These are phyloP conservation scores for Ichneumoninae sp. DNA, from an alignment of 2,888 invertebrate genomes.

Conservation along the genomic window DNA sequence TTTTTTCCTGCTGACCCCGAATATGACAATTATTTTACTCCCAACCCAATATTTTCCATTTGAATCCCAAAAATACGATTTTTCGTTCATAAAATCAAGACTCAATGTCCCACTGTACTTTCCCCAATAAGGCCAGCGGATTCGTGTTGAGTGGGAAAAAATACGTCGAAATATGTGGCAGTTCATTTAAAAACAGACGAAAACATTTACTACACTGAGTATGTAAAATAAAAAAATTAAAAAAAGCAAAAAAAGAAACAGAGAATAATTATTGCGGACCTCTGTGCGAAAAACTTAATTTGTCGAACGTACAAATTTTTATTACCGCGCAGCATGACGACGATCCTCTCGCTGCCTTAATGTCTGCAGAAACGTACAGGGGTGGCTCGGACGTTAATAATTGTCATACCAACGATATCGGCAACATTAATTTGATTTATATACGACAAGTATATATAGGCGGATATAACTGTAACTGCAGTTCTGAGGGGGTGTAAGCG, in stretches of 20 bases:
- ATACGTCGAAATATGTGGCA: too few species aligned
- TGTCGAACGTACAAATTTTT: background rate
- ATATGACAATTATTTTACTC: too few species aligned
- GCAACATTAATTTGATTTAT: constrained; percentile 79
- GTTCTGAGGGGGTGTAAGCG: constrained; percentile 34
- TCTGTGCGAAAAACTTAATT: background rate
- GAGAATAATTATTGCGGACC: background rate
- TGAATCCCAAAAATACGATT: too few species aligned
- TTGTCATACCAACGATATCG: constrained; percentile 17
- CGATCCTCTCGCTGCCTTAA: background rate
- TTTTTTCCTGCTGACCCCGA: too few species aligned
- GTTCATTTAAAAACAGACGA: too few species aligned
- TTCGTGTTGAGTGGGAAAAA: too few species aligned
- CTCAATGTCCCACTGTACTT: too few species aligned
- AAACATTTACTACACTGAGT: too few species aligned
- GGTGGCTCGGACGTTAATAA: constrained; percentile 22
- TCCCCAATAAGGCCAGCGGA: too few species aligned
- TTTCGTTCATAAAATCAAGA: too few species aligned
- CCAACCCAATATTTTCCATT: too few species aligned
- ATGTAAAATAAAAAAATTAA: too few species aligned
- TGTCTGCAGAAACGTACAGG: background rate
- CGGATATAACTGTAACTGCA: constrained; percentile 31
- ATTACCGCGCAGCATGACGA: background rate
- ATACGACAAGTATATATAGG: constrained; percentile 10
- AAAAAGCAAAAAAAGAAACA: background rate